Evolutionary conservation across 1,140 invertebrate genomes (phyloP), one percentile per base, ranked within the genome.

Genomic region (Zaprionus nigranus): DNA sequence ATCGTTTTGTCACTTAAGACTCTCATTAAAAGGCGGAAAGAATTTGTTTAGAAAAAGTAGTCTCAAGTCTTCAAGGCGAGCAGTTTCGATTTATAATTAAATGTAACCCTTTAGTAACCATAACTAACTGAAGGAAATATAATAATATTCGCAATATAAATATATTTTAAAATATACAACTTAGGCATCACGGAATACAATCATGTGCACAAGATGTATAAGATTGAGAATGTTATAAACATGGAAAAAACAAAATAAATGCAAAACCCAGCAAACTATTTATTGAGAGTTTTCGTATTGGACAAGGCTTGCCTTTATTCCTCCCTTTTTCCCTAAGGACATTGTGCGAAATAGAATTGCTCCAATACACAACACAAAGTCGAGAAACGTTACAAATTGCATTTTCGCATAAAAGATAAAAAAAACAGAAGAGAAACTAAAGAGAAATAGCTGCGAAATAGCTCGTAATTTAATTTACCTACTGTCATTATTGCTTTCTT

Each of bases 381-480:
- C 26, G 11, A 65, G 66, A 69, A 87, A 88, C 84, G 78, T 87
- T 88, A 57, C 70, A 84, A 87, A 87, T 88, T 87, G 83, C 83
- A 87, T 87, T 87, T 88, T 60, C 54, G 46, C 60, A 76, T 54
- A 58, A 58, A 75, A 75, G 64, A 43, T 22, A 36, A 12, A 28
- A 56, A 56, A 62, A 40, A 20, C 34, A 17, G 26, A 62, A 56
- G 28, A 56, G 30, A 51, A 61, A 67, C 58, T 20, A 53, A 53
- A 61, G 60, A 61, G 57, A 57, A 69, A 57, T 58, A 70, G 43
- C 60, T 60, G 60, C 59, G 28, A 59, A 71, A 59, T 65, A 34
- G 49, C 40, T 57, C 11, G 53, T 78, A 83, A 88, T 82, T 90
- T 90, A 78, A 88, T 90, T 90, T 84, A 77, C 81, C 81, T 90